A percentile compares a stretch with the other conserved stretches of the same genome.
Evolutionary conservation across 2,797 vertebrate species (phyloP).

Genomic region (Adrianichthys oophorus): DNA sequence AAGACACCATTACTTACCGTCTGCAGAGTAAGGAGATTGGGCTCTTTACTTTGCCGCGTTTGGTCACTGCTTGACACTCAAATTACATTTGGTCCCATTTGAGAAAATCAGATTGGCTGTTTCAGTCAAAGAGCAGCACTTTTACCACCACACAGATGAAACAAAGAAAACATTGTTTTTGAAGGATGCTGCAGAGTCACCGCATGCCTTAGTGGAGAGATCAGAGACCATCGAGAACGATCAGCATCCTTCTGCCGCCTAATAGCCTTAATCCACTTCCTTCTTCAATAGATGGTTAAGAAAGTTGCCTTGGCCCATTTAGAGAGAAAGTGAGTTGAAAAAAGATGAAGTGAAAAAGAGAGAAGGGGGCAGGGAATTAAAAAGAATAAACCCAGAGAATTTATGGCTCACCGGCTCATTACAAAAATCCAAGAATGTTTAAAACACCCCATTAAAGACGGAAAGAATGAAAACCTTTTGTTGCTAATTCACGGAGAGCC

Average conservation of each 20-base stretch:
- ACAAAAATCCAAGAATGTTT: conserved; percentile 68
- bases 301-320: conserved; percentile 70
- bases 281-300: conserved; percentile 42
- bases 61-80: conserved; percentile 33
- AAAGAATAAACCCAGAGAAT: conserved; percentile 52
- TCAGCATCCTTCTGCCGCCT: conserved; percentile 59
- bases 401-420: conserved; percentile 70
- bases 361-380: conserved; percentile 29
- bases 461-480: conserved; percentile 59
- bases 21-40: conserved; percentile 38
- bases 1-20: conserved; percentile 37
- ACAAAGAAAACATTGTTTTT: conserved; percentile 16
- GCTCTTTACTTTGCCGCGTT: conserved; percentile 16
- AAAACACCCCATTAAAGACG: conserved; percentile 54
- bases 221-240: conserved; percentile 43
- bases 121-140: conserved; percentile 35
- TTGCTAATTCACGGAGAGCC: conserved; percentile 57
- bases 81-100: conserved; percentile 43
- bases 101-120: conserved; percentile 43
- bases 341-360: conserved; percentile 29
- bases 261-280: conserved; percentile 70
- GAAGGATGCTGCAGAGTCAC: conserved; percentile 17
- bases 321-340: conserved; percentile 38
- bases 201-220: conserved; percentile 39
- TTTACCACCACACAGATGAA: conserved; percentile 10